Conservation (phyloP, 2,797 vertebrate species). For the Pitangus sulphuratus region DNA sequence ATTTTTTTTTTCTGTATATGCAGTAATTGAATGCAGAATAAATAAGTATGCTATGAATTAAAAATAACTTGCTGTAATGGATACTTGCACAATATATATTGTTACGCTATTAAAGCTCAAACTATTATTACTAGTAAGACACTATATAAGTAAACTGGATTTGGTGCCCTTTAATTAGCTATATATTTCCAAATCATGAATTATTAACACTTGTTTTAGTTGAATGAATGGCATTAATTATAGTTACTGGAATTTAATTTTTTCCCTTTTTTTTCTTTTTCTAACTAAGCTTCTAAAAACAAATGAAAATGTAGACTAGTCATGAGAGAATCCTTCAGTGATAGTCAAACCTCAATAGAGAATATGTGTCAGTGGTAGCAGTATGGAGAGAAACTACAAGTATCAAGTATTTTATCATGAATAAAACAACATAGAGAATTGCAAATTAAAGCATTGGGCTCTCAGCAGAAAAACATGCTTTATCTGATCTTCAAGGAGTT, state of each 20-base stretch:
- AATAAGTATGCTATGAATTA: neutral
- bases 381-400: slow-evolving; percentile 13
- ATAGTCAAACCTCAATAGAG: neutral
- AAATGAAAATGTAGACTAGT: neutral
- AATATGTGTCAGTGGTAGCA: slow-evolving; percentile 37
- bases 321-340: neutral
- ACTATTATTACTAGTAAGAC: neutral
- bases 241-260: neutral
- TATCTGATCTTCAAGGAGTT: slow-evolving; percentile 54
- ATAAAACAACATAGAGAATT: slow-evolving; percentile 74
- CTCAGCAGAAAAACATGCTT: slow-evolving; percentile 39
- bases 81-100: slow-evolving; percentile 44
- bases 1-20: neutral
- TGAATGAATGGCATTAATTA: neutral
- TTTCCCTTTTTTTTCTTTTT: neutral
- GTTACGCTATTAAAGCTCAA: slow-evolving; percentile 28
- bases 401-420: slow-evolving; percentile 62
- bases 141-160: slow-evolving; percentile 3
- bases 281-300: neutral
- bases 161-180: slow-evolving; percentile 22
- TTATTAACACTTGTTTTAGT: neutral
- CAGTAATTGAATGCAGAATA: slow-evolving; percentile 22
- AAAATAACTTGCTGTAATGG: slow-evolving; percentile 35
- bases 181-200: slow-evolving; percentile 19
- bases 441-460: slow-evolving; percentile 47